Conservation (phyloP, 1,140 invertebrate species). For the Pseudoatta argentina region DNA sequence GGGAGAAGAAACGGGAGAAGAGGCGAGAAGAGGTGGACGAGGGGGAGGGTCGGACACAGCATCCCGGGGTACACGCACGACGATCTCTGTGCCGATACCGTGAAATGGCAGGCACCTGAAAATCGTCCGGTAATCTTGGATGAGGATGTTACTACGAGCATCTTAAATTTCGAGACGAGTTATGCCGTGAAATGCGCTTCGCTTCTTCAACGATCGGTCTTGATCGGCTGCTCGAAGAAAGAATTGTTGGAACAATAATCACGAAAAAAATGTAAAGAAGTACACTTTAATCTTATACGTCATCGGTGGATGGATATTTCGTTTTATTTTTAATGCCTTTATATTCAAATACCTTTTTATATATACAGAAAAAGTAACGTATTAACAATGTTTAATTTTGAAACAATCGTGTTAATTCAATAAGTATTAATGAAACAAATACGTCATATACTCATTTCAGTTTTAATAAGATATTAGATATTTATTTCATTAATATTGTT, state of each 20-base stretch:
- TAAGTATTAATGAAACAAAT: no score
- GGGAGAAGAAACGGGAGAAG: constrained; percentile 5
- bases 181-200: not conserved
- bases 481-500: no score
- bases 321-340: not conserved
- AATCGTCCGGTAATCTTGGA: constrained; percentile 5
- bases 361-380: no score
- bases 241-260: not conserved
- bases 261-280: not conserved
- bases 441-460: no score
- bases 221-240: not conserved
- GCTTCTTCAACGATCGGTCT: not conserved
- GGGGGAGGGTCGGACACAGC: constrained; percentile 15
- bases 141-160: not conserved
- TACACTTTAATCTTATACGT: not conserved
- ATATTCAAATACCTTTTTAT: not conserved
- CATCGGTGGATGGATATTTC: not conserved
- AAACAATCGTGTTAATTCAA: no score
- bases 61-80: constrained; percentile 61
- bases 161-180: not conserved
- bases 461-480: no score
- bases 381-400: no score
- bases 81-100: constrained; percentile 39
- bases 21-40: not conserved
- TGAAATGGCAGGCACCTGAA: constrained; percentile 35